These are phyloP conservation scores for Myioborus melanocephalus DNA, from an alignment of 2,797 vertebrate species.

Conservation along the genomic window DNA sequence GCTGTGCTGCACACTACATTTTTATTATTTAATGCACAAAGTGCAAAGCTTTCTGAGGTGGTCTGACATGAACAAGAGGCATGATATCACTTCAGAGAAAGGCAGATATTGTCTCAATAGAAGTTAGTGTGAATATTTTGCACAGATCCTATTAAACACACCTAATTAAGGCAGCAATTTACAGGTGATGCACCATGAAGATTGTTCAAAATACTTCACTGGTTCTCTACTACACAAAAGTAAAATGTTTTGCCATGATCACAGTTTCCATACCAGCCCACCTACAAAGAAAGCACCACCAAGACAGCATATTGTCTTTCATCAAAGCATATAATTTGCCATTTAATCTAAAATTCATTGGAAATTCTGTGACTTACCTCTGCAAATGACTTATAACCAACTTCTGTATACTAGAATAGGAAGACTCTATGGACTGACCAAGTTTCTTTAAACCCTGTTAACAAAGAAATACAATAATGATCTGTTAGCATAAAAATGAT, in stretches of 20 bases:
- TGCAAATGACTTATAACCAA: slow-evolving; percentile 97
- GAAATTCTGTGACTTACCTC: slow-evolving; percentile 78
- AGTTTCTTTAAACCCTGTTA: slow-evolving; percentile 95
- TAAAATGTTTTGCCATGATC: background rate
- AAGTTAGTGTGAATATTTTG: background rate
- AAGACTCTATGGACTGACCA: slow-evolving; percentile 96
- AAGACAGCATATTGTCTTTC: background rate
- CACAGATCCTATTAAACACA: background rate
- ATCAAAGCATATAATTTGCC: background rate
- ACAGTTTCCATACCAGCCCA: background rate
- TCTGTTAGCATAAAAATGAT: background rate
- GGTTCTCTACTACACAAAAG: background rate
- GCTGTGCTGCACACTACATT: background rate
- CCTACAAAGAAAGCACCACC: background rate
- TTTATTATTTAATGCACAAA: background rate
- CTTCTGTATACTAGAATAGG: slow-evolving; percentile 97
- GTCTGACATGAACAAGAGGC: background rate
- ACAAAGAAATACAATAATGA: background rate
- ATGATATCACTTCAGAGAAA: background rate
- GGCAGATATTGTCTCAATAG: background rate
- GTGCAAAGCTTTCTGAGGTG: background rate
- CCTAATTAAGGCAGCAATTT: background rate
- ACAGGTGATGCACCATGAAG: background rate
- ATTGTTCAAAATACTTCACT: background rate
- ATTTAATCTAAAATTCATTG: background rate